Evolutionary conservation across 1,140 invertebrate genomes (phyloP).

Genomic region (Asobara japonica): DNA sequence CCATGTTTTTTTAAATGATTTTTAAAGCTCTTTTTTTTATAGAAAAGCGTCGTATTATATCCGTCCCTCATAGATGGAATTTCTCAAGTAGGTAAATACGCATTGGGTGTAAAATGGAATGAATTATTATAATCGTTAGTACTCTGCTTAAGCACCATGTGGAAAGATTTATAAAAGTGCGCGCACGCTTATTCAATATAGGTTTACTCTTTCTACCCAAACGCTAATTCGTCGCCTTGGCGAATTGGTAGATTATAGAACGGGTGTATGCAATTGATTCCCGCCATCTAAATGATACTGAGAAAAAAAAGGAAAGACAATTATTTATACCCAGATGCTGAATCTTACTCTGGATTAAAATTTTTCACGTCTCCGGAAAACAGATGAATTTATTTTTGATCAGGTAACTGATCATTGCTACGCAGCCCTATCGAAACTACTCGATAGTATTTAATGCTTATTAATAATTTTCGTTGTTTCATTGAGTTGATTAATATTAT

Average conservation of each 20-base stretch:
- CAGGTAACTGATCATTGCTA: background rate
- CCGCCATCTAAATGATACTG: constrained; percentile 26
- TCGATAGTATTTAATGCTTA: constrained; percentile 2
- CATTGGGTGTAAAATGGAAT: constrained; percentile 42
- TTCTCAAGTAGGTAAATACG: constrained; percentile 15
- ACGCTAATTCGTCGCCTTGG: constrained; percentile 43
- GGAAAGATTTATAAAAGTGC: constrained; percentile 46
- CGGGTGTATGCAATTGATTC: constrained; percentile 40
- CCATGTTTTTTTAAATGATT: background rate
- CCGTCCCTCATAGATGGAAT: constrained; percentile 53
- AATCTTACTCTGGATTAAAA: constrained; percentile 9
- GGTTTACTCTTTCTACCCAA: constrained; percentile 57
- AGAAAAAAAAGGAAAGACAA: background rate
- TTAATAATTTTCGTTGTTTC: background rate
- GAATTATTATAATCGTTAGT: constrained; percentile 58
- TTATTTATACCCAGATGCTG: background rate
- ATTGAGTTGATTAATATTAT: background rate
- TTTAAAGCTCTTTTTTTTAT: background rate
- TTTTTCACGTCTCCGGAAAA: constrained; percentile 2
- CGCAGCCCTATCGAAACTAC: background rate
- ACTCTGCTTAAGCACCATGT: constrained; percentile 58
- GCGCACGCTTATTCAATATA: constrained; percentile 63
- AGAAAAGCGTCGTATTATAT: constrained; percentile 61
- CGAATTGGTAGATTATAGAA: constrained; percentile 36
- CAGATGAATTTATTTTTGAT: constrained; percentile 4